Evolutionary conservation across 2,797 vertebrate genomes (phyloP), one percentile per base, ranked within the genome.

Genomic region (Trichosurus vulpecula): DNA sequence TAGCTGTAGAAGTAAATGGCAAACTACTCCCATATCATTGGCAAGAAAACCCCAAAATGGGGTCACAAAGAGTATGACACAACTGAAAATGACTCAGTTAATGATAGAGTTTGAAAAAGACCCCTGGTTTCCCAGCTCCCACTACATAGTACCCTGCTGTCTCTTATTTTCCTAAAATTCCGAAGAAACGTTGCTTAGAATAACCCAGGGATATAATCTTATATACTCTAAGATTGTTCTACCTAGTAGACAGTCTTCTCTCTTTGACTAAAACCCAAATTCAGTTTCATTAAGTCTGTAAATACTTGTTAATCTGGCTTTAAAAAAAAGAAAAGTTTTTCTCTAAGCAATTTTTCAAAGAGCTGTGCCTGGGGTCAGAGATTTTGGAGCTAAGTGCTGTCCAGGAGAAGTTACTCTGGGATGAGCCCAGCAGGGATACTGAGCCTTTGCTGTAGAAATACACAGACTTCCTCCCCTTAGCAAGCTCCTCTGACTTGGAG

Each of bases 261-360:
- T 92, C 54, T 93, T 90, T 57, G 92, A 94, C 9, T 31, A 53
- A 96, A 94, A 47, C 13, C 27, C 89, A 89, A 94, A 53, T 0
- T 14, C 30, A 1, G 16, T 91, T 90, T 91, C 57, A 91, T 52
- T 93, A 54, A n/a, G 35, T 61, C 92, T 52, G 14, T 89, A 58
- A 74, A 54, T 12, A 94, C 47, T 52, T 47, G 22, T 94, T 52
- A 66, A n/a, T 58, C 56, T 81, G 91, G 94, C 93, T 81, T 35
- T 87, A 91, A 91, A 54, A 41, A 81, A 81, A 81, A 87, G 11
- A 52, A 90, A 93, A 58, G 13, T 55, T 92, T 92, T n/a, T 22
- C 90, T 94, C 93, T 16, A 66, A 94, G 91, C 19, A 27, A 0
- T 30, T 92, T 61, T 61, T 92, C 81, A 47, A 92, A 92, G 58